A percentile compares a stretch with the other conserved stretches of the same genome.
phyloP scores from a whole-genome alignment of 30 jellyfish, hydroid and myxozoan species.

The Catostylus mosaicus region DNA sequence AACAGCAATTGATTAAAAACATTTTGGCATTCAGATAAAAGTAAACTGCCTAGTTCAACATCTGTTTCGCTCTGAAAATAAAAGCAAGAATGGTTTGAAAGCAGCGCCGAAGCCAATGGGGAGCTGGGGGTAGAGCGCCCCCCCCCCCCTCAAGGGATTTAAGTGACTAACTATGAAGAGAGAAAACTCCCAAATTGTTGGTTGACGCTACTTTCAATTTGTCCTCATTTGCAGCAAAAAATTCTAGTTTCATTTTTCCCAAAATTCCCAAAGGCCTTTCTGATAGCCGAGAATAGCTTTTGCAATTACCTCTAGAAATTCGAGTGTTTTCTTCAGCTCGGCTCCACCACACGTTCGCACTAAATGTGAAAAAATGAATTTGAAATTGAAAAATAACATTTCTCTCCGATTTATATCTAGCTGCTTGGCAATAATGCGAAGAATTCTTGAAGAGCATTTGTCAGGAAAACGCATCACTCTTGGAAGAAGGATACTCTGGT shows the following conservation, averaged over 20 bases:
- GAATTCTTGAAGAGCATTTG: conserved; percentile 64
- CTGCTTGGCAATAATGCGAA: conserved; percentile 73
- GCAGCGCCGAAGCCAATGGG: too few species aligned
- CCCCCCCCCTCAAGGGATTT: too few species aligned
- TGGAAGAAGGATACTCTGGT: conserved; percentile 78
- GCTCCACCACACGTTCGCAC: conserved; percentile 63
- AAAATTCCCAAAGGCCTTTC: too few species aligned
- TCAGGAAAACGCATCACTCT: conserved; percentile 70
- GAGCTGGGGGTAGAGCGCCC: too few species aligned
- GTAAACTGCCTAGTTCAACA: conserved; percentile 81
- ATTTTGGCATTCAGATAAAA: conserved; percentile 82
- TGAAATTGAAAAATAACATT: conserved; percentile 83
- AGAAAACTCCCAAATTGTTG: too few species aligned
- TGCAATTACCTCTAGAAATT: conserved; percentile 87
- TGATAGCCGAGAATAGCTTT: too few species aligned
- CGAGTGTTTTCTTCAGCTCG: conserved; percentile 73
- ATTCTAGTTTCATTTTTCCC: too few species aligned
- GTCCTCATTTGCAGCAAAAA: too few species aligned
- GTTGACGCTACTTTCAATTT: too few species aligned
- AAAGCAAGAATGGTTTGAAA: too few species aligned
- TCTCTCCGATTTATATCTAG: conserved; percentile 74
- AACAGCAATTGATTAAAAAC: conserved; percentile 77
- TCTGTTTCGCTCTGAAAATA: conserved; percentile 77
- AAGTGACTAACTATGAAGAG: too few species aligned
- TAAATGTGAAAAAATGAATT: conserved; percentile 76